phyloP scores from a whole-genome alignment of 1,140 invertebrate species.

The Ganaspis sp. region DNA sequence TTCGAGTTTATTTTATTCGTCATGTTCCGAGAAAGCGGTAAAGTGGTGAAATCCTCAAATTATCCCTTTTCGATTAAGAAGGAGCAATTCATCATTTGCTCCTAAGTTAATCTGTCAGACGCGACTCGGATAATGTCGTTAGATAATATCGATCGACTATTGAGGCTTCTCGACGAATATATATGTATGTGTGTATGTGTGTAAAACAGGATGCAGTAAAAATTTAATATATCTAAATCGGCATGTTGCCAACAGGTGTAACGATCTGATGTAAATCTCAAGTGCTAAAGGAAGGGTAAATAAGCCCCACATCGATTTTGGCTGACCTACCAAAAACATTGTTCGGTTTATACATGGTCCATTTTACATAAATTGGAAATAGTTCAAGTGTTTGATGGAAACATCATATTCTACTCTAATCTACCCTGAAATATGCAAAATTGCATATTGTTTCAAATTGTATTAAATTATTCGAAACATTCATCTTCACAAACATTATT shows the following conservation, averaged over 20 bases:
- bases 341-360: not conserved
- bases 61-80: not conserved
- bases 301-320: not conserved
- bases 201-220: constrained; percentile 8
- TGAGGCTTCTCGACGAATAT: not conserved
- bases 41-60: not conserved
- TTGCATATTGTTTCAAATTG: not conserved
- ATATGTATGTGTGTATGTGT: too few relatives aligned
- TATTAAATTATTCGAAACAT: not conserved
- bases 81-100: not conserved
- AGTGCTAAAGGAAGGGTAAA: constrained; percentile 6
- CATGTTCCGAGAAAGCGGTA: not conserved
- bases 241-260: constrained; percentile 5
- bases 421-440: not conserved
- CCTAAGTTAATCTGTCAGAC: not conserved
- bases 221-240: constrained; percentile 13
- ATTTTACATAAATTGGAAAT: constrained; percentile 3
- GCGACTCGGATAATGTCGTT: constrained; percentile 5
- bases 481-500: too few relatives aligned
- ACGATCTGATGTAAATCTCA: not conserved
- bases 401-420: not conserved
- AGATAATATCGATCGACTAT: not conserved
- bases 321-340: not conserved
- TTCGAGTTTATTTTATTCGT: too few relatives aligned
- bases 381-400: not conserved